These are phyloP conservation scores for Anorthoa munda DNA, from an alignment of 2,888 invertebrate species.

Conservation along the genomic window DNA sequence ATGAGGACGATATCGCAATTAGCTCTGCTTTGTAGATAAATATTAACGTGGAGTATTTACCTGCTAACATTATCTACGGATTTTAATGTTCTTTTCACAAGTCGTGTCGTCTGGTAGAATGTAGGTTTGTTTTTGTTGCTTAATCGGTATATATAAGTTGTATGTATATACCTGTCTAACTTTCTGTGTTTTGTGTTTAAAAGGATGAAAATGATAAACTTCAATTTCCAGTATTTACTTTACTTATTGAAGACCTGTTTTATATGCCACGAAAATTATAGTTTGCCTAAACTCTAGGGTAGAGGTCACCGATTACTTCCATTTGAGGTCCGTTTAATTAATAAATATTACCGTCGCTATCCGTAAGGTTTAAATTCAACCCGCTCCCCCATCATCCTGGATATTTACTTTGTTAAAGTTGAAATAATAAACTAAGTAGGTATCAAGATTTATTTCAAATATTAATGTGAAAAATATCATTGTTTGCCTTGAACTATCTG, in stretches of 20 bases:
- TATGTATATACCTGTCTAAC: no score
- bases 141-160: not conserved
- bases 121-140: slow-evolving; percentile 13
- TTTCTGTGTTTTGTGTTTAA: not conserved
- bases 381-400: no score
- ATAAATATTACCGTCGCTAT: no score
- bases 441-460: no score
- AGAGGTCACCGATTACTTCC: no score
- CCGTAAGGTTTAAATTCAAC: no score
- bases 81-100: slow-evolving; percentile 38
- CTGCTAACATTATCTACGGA: slow-evolving; percentile 37
- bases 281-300: no score
- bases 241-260: not conserved
- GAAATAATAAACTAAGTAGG: no score
- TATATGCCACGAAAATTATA: not conserved
- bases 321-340: no score
- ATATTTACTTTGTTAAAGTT: no score
- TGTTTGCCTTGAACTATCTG: no score
- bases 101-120: slow-evolving; percentile 9
- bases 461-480: no score
- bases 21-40: slow-evolving; percentile 52
- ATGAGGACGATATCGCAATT: slow-evolving; percentile 66
- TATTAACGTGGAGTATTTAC: slow-evolving; percentile 47
- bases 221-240: not conserved
- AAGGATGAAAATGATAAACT: not conserved